Percentiles rank a stretch among this genome's conserved stretches.
phyloP scores from a whole-genome alignment of 92 coral and sea anemone genomes.

The Phenganax stokvisi region DNA sequence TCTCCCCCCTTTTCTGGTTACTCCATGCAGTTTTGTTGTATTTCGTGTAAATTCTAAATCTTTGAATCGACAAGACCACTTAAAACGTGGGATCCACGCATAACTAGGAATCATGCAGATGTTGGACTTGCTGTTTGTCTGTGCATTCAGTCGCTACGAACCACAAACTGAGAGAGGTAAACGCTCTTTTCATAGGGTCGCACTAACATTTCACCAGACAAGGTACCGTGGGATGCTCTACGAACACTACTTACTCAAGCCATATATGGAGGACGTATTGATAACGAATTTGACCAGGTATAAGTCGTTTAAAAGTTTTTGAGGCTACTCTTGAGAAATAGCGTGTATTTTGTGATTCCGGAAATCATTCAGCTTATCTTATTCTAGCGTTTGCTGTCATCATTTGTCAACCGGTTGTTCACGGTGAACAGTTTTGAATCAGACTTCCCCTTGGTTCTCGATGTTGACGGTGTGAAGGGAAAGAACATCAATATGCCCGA shows the following conservation, averaged over 20 bases:
- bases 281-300: conserved; percentile 49
- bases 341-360: neutral
- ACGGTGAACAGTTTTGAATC: conserved; percentile 93
- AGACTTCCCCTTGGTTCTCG: conserved; percentile 84
- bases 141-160: too few relatives aligned
- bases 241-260: conserved; percentile 34
- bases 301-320: neutral
- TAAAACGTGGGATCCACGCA: too few relatives aligned
- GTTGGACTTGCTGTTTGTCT: too few relatives aligned
- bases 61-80: too few relatives aligned
- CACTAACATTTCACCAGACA: conserved; percentile 44
- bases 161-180: neutral
- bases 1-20: too few relatives aligned
- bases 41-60: too few relatives aligned
- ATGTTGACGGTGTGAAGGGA: conserved; percentile 89
- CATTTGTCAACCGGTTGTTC: conserved; percentile 87
- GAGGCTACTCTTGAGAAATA: neutral
- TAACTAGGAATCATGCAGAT: too few relatives aligned
- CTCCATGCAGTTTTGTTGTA: too few relatives aligned
- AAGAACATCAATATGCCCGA: conserved; percentile 93
- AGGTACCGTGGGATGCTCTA: conserved; percentile 47
- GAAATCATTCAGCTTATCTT: neutral
- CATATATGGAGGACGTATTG: conserved; percentile 41
- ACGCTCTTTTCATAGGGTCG: conserved; percentile 34
- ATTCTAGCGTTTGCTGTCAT: conserved; percentile 73